phyloP scores from a whole-genome alignment of 2,888 invertebrate species.

The Fragum fragum region DNA sequence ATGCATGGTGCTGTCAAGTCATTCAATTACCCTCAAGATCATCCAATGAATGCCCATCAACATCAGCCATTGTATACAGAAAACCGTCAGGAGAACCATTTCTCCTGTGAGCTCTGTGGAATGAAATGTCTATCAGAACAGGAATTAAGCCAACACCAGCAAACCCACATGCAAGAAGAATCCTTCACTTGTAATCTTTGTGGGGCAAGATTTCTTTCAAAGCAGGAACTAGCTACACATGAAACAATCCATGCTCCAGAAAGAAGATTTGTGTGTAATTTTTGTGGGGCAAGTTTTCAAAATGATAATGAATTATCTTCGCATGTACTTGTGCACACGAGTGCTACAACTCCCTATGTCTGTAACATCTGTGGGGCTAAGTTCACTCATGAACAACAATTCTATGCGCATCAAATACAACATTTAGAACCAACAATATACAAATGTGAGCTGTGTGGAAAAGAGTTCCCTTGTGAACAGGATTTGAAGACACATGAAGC shows the following conservation, averaged over 20 bases:
- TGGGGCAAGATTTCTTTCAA: background rate
- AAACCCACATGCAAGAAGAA: background rate
- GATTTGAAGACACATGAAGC: background rate
- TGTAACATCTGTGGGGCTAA: conserved; percentile 4
- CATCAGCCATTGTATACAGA: background rate
- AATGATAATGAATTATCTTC: background rate
- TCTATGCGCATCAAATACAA: background rate
- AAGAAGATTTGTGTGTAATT: conserved; percentile 1
- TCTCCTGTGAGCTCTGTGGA: conserved; percentile 10
- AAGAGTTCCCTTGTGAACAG: background rate
- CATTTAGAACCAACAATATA: background rate
- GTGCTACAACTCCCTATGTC: background rate
- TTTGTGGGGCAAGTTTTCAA: background rate
- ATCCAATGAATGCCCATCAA: background rate
- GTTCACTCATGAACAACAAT: background rate
- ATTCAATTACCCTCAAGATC: background rate
- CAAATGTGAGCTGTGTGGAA: conserved; percentile 20
- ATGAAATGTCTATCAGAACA: conserved; percentile 10
- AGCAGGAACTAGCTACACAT: background rate
- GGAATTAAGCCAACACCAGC: conserved; percentile 4
- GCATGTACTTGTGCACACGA: conserved; percentile 7
- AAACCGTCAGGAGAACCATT: background rate
- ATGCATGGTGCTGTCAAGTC: background rate
- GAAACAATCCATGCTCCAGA: background rate
- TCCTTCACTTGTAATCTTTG: conserved; percentile 1